phyloP scores from a whole-genome alignment of 2,113 vertebrate genomes.

The Vanacampus margaritifer region DNA sequence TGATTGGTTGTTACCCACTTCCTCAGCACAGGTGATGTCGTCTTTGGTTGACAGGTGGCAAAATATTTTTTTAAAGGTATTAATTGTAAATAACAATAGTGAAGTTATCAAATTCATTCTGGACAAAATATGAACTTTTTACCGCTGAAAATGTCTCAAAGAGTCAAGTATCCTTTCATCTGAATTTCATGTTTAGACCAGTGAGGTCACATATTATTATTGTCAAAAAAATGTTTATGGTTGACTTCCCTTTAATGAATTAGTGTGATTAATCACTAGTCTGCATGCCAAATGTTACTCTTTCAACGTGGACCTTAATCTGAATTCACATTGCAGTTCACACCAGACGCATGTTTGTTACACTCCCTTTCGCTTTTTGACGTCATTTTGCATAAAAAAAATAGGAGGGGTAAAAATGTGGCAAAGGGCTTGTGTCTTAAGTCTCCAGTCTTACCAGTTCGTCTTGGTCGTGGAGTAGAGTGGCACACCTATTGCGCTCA shows the following conservation, averaged over 20 bases:
- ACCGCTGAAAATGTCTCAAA: too few relatives aligned
- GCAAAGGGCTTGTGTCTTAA: slow-evolving; percentile 10
- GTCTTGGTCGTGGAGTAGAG: slow-evolving; percentile 47
- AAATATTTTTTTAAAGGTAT: too few relatives aligned
- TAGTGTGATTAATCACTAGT: slow-evolving; percentile 36
- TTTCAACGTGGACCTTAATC: slow-evolving; percentile 34
- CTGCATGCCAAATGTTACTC: slow-evolving; percentile 56
- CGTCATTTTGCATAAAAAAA: slow-evolving; percentile 25
- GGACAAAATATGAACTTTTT: too few relatives aligned
- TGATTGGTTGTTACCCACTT: too few relatives aligned
- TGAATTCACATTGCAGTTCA: slow-evolving; percentile 25
- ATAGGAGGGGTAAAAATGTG: slow-evolving; percentile 48
- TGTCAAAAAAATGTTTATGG: not conserved
- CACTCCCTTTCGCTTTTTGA: slow-evolving; percentile 28
- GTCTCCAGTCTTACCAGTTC: slow-evolving; percentile 44
- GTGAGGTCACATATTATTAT: too few relatives aligned
- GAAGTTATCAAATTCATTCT: too few relatives aligned
- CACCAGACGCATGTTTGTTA: slow-evolving; percentile 45
- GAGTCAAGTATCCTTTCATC: too few relatives aligned
- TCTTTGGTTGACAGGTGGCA: too few relatives aligned
- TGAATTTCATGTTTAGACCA: too few relatives aligned
- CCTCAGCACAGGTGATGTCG: too few relatives aligned
- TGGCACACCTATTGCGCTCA: slow-evolving; percentile 31
- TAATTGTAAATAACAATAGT: too few relatives aligned
- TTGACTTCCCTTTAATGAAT: slow-evolving; percentile 33